Base-by-base conservation (phyloP, 1,140 invertebrate genomes). In the Lethrus apterus region DNA sequence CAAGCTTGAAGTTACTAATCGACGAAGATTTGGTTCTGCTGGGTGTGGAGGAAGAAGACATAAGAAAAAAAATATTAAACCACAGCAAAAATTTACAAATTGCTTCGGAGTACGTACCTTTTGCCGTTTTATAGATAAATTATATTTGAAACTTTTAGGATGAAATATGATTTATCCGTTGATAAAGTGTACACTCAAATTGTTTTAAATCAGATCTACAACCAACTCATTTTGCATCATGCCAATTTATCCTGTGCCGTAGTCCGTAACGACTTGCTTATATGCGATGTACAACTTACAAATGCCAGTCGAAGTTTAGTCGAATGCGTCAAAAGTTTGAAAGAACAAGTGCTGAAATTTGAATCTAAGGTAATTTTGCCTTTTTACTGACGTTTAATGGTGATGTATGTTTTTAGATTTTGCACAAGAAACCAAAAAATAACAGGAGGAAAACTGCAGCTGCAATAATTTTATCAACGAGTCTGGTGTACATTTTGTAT, bases 1-100 rank as follows among this genome's bases (percentile, higher is more conserved):
- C 34, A n/a, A 31, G 8, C 30, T 41, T 54, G 24, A 38, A 44
- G 19, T 17, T 54, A 13, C 33, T 54, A 20, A 26, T n/a, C n/a
- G 52, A 51, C 11, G 44, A 54, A 11, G 52, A 54, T 42, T 31
- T 54, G 18, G 9, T 11, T n/a, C 38, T 44, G 11, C 19, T 54
- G 18, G 52, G 52, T 23, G 30, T 48, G 9, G 36, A 48, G 7
- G 34, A 46, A 24, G 10, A 4, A 23, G 29, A n/a, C 14, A 42
- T 24, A 4, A 20, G 46, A 48, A 48, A 19, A 8, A 30, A 24
- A 21, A 41, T 48, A 13, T 17, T 48, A 2, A 24, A 41, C 23
- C 20, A 48, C 29, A 26, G 40, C 23, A 3, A 4, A 17, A 29
- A 42, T 26, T 29, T 42, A 9, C 24, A 42, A 42, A 42, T 26